Conservation (phyloP, 2,797 vertebrate species). For the Masticophis lateralis region DNA sequence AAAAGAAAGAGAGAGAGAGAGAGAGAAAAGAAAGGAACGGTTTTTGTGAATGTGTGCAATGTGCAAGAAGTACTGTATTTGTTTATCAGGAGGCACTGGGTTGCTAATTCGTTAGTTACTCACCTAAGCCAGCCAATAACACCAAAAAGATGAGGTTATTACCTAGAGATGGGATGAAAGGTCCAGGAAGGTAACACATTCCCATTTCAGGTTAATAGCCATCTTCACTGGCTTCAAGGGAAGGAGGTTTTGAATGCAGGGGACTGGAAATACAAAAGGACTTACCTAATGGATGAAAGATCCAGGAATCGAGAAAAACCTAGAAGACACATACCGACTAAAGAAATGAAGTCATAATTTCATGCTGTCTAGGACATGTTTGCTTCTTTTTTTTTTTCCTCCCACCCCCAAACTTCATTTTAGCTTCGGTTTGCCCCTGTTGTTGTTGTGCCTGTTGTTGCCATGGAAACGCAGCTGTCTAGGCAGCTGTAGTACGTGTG, state of each 20-base stretch:
- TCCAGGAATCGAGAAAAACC: neutral
- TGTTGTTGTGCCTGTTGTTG: slow-evolving; percentile 46
- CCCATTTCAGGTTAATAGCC: slow-evolving; percentile 35
- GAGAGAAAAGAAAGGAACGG: neutral
- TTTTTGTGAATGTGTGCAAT: slow-evolving; percentile 12
- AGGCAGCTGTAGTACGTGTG: slow-evolving; percentile 57
- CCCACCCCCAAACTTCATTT: slow-evolving; percentile 34
- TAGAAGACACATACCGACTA: fast-evolving
- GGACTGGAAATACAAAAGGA: neutral
- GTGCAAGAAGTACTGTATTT: slow-evolving; percentile 32
- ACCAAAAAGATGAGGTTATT: slow-evolving; percentile 31
- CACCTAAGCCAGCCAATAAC: slow-evolving; percentile 52
- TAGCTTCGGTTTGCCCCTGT: slow-evolving; percentile 39
- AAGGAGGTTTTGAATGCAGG: neutral
- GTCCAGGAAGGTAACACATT: slow-evolving; percentile 34
- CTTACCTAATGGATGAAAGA: fast-evolving
- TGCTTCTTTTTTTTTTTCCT: neutral
- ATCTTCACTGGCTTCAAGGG: neutral
- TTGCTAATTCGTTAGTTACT: slow-evolving; percentile 46
- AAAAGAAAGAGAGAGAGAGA: neutral
- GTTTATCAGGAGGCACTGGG: slow-evolving; percentile 33
- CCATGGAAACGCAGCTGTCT: slow-evolving; percentile 67
- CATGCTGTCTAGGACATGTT: slow-evolving; percentile 36
- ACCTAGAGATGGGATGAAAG: slow-evolving; percentile 18
- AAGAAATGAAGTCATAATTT: slow-evolving; percentile 30